Base-by-base conservation (phyloP, 2,888 invertebrate genomes). In the Tinea trinotella region DNA sequence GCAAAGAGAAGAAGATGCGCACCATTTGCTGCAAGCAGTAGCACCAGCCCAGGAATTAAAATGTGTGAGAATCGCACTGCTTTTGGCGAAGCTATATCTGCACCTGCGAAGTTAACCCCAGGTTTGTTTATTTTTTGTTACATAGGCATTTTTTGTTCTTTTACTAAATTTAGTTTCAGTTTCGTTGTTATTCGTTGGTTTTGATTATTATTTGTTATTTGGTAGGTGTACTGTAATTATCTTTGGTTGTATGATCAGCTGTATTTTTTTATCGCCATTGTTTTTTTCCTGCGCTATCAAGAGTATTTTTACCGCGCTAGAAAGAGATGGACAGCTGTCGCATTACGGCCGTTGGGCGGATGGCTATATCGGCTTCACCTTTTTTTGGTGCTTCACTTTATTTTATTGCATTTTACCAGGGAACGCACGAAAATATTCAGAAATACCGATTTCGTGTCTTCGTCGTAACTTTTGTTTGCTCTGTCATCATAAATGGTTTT, bases 1-100 rank as follows among this genome's bases (percentile, higher is more conserved):
- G 91, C 93, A 22, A 97, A 97, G 84, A 89, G 97, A 72, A 90
- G 97, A 80, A 91, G 97, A 87, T 97, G 96, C 86, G 92, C 93
- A 69, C 96, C 96, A 57, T 93, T 96, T 87, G 93, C 94, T 67
- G 89, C 90, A 61, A 77, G 76, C 59, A 73, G 83, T 18, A 82
- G 80, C 64, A 78, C 83, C 66, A 82, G 89, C 76, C 76, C 87
- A 72, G 72, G 87, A 64, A 75, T 83, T 59, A 83, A 80, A 71
- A 65, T 76, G 64, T 69, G 85, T 68, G 89, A 90, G 76, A 81
- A 83, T 71, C 87, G 87, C 79, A 95, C 95, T 60, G 89, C 92
- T 57, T 97, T 97, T 79, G 92, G 92, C 65, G 96, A 96, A 68
- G 91, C 93, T 63, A 88, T 92, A 71, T 90, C 91, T 71, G 88